phyloP scores from a whole-genome alignment of 1,140 invertebrate species.

The Neotoxoptera formosana region DNA sequence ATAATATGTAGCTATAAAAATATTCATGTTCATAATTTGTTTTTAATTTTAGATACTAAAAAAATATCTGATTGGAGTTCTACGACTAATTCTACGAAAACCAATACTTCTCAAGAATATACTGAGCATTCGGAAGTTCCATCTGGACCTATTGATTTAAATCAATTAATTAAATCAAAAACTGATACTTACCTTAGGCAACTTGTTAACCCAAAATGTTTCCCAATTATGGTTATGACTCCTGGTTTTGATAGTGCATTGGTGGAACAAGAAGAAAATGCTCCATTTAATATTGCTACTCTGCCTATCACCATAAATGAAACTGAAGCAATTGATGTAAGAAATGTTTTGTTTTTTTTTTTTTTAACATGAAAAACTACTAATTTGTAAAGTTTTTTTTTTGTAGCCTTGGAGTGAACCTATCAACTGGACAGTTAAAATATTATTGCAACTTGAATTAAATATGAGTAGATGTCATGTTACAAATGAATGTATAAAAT shows the following conservation, averaged over 20 bases:
- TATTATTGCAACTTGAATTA: constrained; percentile 64
- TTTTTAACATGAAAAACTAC: background rate
- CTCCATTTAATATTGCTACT: constrained; percentile 59
- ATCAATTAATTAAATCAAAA: constrained; percentile 40
- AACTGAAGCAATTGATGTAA: constrained; percentile 62
- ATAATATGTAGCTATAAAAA: background rate
- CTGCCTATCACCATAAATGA: constrained; percentile 63
- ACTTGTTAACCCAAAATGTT: constrained; percentile 35
- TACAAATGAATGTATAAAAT: constrained; percentile 48
- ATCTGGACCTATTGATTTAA: constrained; percentile 30
- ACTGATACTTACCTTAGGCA: constrained; percentile 22
- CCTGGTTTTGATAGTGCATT: constrained; percentile 46
- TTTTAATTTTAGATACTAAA: constrained; percentile 19
- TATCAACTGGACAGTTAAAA: constrained; percentile 62
- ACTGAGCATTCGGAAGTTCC: background rate
- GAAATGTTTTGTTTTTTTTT: background rate
- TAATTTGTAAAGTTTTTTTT: background rate
- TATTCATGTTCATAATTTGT: background rate
- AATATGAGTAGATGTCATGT: constrained; percentile 52
- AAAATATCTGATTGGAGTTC: constrained; percentile 46
- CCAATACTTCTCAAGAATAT: background rate
- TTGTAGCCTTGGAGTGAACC: constrained; percentile 61
- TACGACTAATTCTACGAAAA: background rate
- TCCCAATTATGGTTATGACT: constrained; percentile 42
- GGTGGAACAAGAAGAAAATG: constrained; percentile 43